Percentiles rank a stretch among this genome's conserved stretches.
Evolutionary conservation across 2,888 invertebrate species (phyloP).

Genomic region (Rhabditophanes sp.): DNA sequence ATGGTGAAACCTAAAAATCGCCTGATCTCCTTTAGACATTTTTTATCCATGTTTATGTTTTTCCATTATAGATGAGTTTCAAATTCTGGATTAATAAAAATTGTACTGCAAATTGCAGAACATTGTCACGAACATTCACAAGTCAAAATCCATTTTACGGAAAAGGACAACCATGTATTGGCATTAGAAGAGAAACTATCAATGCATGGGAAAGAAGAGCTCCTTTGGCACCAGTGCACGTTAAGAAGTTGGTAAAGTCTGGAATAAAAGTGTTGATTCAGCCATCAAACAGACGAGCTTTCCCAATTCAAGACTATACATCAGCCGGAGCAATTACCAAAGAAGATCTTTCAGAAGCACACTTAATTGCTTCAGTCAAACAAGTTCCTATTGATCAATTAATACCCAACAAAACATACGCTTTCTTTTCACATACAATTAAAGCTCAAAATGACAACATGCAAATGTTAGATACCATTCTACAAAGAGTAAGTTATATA

Average conservation of each 20-base stretch:
- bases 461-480: conserved; percentile 80
- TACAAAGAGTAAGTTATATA: conserved; percentile 56
- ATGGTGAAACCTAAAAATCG: too few relatives aligned
- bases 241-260: conserved; percentile 65
- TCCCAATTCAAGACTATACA: conserved; percentile 82
- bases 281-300: conserved; percentile 88
- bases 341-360: conserved; percentile 89
- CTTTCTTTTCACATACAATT: conserved; percentile 96
- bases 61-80: too few relatives aligned
- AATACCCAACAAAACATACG: conserved; percentile 88
- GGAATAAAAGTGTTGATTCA: conserved; percentile 71
- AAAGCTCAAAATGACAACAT: conserved; percentile 97
- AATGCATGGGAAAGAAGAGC: conserved; percentile 60
- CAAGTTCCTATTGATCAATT: conserved; percentile 64
- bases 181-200: conserved; percentile 48
- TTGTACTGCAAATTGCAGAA: too few relatives aligned
- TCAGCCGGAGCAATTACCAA: conserved; percentile 78
- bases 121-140: too few relatives aligned
- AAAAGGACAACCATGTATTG: conserved; percentile 19
- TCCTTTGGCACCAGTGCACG: conserved; percentile 78
- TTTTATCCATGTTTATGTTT: too few relatives aligned
- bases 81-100: too few relatives aligned
- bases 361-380: conserved; percentile 91
- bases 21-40: too few relatives aligned
- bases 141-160: too few relatives aligned